These are phyloP conservation scores for Protonemura montana DNA, from an alignment of 2,888 invertebrate genomes.

Conservation along the genomic window DNA sequence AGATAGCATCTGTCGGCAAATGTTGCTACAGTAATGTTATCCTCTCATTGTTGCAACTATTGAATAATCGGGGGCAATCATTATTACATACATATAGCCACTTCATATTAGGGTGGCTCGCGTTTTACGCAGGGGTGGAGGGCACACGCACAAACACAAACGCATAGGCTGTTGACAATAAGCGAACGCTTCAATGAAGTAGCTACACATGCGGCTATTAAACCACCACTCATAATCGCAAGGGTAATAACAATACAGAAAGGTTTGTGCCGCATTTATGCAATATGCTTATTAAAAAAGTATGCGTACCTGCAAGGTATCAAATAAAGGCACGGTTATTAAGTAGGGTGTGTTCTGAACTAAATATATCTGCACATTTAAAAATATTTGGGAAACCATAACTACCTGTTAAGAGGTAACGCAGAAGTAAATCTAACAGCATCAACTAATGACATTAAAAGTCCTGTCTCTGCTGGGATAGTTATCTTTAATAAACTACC, in stretches of 20 bases:
- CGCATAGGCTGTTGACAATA: background rate
- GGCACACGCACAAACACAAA: background rate
- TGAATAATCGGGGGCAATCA: slow-evolving; percentile 23
- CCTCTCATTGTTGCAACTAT: slow-evolving; percentile 22
- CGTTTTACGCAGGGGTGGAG: background rate
- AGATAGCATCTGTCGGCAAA: slow-evolving; percentile 38
- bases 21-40: slow-evolving; percentile 38
- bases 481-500: too few species aligned
- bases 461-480: too few species aligned
- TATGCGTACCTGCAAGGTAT: background rate
- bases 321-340: too few species aligned
- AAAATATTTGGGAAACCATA: too few species aligned
- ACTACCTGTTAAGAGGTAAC: too few species aligned
- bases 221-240: background rate
- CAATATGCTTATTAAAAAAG: background rate
- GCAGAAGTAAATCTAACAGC: too few species aligned
- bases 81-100: slow-evolving; percentile 20
- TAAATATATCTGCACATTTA: too few species aligned
- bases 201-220: slow-evolving; percentile 12
- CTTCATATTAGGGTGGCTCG: slow-evolving; percentile 8
- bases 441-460: too few species aligned
- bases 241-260: background rate
- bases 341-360: too few species aligned
- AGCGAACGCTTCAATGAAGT: background rate
- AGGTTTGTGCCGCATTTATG: background rate